Base-by-base conservation (phyloP, 1,140 invertebrate genomes). In the Apis florea region DNA sequence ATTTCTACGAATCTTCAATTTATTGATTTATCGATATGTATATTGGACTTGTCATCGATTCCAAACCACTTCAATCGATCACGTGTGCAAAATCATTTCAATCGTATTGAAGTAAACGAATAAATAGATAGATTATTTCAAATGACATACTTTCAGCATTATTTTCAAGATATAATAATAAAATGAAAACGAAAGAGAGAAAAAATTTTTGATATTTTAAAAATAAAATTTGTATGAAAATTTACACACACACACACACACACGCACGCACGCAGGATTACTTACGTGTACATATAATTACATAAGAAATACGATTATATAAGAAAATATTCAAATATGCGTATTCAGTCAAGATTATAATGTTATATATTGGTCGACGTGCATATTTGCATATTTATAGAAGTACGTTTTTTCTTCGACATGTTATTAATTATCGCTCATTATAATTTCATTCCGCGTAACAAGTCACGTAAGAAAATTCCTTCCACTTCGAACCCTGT, bases 401-500 rank as follows among this genome's bases (percentile, higher is more conserved):
- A 15, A 5, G 1, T 21, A 40, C 11, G 2, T n/a, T 49, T 49
- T 63, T 61, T 66, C 17, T n/a, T 19, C 8, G 13, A 19, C 19
- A 40, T 13, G 56, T 40, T 79, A 64, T 64, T 49, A 79, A 79
- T 79, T 64, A 54, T 17, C 12, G 10, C 19, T 40, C n/a, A 12
- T 59, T 3, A 12, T 31, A n/a, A 69, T 69, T 53, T 47, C 24
- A 15, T 24, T 17, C 6, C 19, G 2, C 2, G 13, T 56, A 63
- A 74, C 10, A 63, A 4, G 1, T 17, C 9, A 17, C 0, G 64
- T 9, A 59, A 26, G 24, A 53, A 53, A 63, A 54, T 72, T 47
- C 49, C 68, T 49, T 21, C 59, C 31, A 9, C 64, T 53, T 51
- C 56, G 11, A 51, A 47, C 31, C 15, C 54, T 21, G 5, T 13